Base-by-base conservation (phyloP, 2,888 invertebrate genomes). In the Megastigmus dorsalis region DNA sequence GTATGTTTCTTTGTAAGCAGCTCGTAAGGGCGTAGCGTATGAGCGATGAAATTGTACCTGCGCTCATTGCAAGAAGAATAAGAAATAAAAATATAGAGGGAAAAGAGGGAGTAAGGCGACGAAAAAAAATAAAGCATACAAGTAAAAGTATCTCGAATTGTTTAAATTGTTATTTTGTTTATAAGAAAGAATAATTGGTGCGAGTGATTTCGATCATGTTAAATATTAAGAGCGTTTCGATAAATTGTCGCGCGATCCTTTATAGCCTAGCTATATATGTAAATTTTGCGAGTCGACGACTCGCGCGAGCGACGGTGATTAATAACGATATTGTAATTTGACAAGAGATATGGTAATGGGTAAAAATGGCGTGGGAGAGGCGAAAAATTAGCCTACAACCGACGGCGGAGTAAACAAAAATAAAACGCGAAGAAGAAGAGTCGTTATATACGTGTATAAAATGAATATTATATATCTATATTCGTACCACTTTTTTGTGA, bases 401-500 rank as follows among this genome's bases (percentile, higher is more conserved):
- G n/a, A n/a, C n/a, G n/a, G n/a, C n/a, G n/a, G n/a, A n/a, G n/a
- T n/a, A n/a, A n/a, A n/a, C n/a, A n/a, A n/a, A n/a, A n/a, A n/a
- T n/a, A n/a, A n/a, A n/a, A n/a, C n/a, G n/a, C n/a, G n/a, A n/a
- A n/a, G n/a, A 23, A 30, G 2, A 30, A 48, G 20, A 59, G 59
- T 59, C 59, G 59, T 68, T 70, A 45, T 43, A 20, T 62, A 70
- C 45, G 38, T 70, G 62, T 70, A 70, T 59, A 59, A 59, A 63
- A 57, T 59, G 68, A 28, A 62, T 70, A 59, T 43, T 65, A 18
- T 26, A 41, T 78, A 78, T 52, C 79, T 81, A 80, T 81, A 81
- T 82, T 82, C 81, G 79, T 81, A 82, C 78, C 79, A 81, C 71
- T 77, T 78, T 80, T 82, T 82, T 78, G 78, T 80, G 79, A 82